phyloP scores from a whole-genome alignment of 2,113 vertebrate genomes.

The Lucifuga dentata region DNA sequence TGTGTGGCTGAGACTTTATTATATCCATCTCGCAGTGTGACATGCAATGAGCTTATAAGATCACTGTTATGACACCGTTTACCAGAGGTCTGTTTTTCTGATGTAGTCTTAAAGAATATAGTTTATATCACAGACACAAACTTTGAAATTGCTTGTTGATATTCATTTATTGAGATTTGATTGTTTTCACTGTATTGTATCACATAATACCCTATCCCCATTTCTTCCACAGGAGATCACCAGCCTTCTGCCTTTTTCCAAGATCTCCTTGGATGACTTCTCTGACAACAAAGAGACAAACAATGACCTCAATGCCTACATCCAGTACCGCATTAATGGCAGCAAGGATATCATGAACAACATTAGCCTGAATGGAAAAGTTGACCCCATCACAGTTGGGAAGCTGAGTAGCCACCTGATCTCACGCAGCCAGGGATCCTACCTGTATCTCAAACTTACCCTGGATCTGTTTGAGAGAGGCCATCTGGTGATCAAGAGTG shows the following conservation, averaged over 20 bases:
- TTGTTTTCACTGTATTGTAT: neutral
- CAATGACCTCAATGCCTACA: slow-evolving; percentile 92
- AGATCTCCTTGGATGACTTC: slow-evolving; percentile 92
- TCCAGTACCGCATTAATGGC: slow-evolving; percentile 91
- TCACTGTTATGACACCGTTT: no score
- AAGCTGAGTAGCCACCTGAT: slow-evolving; percentile 96
- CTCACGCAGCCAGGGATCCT: slow-evolving; percentile 94
- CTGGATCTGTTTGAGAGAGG: slow-evolving; percentile 96
- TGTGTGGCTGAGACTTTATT: no score
- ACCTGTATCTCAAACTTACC: slow-evolving; percentile 96
- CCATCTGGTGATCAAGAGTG: slow-evolving; percentile 96
- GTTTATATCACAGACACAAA: slow-evolving; percentile 1
- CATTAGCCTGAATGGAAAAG: slow-evolving; percentile 94
- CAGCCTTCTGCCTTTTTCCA: slow-evolving; percentile 85
- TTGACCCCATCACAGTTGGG: slow-evolving; percentile 87
- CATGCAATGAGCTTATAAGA: no score
- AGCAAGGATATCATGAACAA: slow-evolving; percentile 96
- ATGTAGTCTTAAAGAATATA: slow-evolving; percentile 1
- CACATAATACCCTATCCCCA: slow-evolving; percentile 8
- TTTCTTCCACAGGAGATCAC: slow-evolving; percentile 87
- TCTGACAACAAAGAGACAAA: slow-evolving; percentile 90
- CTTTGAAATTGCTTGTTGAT: neutral
- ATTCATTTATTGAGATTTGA: neutral
- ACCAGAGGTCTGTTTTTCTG: slow-evolving; percentile 5
- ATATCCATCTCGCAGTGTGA: no score